These are phyloP conservation scores for Aramus guarauna DNA, from an alignment of 2,113 vertebrate species.

Conservation along the genomic window DNA sequence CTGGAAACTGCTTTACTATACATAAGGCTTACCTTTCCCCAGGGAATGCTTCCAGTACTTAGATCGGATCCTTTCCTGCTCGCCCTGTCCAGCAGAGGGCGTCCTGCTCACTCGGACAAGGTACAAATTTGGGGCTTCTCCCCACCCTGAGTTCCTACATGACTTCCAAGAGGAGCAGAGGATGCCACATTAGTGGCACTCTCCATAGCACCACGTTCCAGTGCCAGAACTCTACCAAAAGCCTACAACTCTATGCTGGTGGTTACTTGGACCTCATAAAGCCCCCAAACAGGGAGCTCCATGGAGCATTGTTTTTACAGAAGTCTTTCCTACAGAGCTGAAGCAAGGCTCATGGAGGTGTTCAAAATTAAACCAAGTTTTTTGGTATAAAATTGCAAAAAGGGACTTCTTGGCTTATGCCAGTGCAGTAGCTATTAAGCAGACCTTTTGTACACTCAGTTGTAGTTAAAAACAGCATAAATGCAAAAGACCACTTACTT, in stretches of 20 bases:
- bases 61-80: not conserved
- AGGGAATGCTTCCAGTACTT: not conserved
- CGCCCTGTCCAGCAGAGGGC: not conserved
- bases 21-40: not conserved
- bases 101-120: not conserved
- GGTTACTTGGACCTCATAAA: not conserved
- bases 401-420: not conserved
- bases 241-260: not conserved
- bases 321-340: not conserved
- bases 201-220: not conserved
- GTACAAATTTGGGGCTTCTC: not conserved
- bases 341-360: not conserved
- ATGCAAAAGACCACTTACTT: not conserved
- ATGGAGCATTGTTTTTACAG: not conserved
- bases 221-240: not conserved
- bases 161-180: not conserved
- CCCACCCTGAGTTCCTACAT: not conserved
- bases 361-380: not conserved
- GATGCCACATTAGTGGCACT: not conserved
- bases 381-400: not conserved
- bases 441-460: not conserved
- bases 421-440: not conserved
- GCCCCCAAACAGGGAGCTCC: not conserved
- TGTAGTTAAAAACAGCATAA: not conserved
- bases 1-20: not conserved